Evolutionary conservation across 2,113 vertebrate genomes (phyloP).

Genomic region (Catharus minimus): DNA sequence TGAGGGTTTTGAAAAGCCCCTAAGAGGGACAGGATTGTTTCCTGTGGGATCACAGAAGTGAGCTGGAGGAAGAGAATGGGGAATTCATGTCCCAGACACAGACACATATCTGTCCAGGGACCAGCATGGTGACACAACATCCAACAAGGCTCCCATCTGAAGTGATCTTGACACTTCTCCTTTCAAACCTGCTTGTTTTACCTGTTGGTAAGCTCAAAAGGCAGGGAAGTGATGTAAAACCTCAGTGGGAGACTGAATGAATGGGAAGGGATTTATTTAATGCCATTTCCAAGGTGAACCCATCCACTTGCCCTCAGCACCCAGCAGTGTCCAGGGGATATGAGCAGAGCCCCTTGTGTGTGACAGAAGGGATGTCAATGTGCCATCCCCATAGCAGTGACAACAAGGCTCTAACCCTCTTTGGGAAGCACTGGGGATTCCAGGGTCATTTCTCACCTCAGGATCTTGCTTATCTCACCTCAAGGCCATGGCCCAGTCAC

Average conservation of each 20-base stretch:
- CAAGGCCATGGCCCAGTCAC: background rate
- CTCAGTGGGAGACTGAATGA: background rate
- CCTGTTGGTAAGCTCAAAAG: background rate
- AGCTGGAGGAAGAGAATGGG: background rate
- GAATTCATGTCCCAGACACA: rapidly evolving
- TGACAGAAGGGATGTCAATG: background rate
- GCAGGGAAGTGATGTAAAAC: background rate
- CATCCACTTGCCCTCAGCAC: background rate
- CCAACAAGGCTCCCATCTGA: background rate
- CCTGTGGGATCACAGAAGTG: background rate
- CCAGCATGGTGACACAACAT: rapidly evolving
- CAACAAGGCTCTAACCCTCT: background rate
- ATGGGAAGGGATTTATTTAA: background rate
- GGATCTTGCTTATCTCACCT: background rate
- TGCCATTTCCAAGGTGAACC: background rate
- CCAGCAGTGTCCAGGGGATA: background rate
- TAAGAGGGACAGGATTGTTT: background rate
- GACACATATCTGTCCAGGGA: background rate
- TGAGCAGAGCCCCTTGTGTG: background rate
- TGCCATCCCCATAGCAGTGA: too few species aligned
- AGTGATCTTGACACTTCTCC: background rate
- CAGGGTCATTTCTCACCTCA: background rate
- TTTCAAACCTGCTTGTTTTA: background rate
- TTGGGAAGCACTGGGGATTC: background rate
- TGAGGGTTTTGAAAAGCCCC: too few species aligned